These are phyloP conservation scores for Mus caroli DNA, from an alignment of 2,797 vertebrate species.

Conservation along the genomic window DNA sequence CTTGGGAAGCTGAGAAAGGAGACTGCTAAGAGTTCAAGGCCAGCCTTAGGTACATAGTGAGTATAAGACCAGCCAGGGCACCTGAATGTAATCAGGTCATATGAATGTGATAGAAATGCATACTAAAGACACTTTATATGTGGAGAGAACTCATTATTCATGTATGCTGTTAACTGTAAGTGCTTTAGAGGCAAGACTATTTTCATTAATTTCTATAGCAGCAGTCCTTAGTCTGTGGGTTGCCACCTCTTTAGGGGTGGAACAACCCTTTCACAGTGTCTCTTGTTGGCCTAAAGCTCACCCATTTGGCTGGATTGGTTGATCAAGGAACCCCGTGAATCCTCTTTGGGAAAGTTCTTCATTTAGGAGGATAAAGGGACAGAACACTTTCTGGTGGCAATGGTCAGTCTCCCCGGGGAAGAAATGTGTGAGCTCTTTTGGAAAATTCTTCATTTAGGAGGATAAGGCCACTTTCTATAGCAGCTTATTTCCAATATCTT, in stretches of 20 bases:
- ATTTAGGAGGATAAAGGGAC: neutral
- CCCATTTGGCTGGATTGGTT: neutral
- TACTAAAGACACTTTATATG: neutral
- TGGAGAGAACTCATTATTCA: neutral
- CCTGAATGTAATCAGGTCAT: neutral
- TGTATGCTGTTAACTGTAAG: neutral
- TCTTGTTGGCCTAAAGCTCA: neutral
- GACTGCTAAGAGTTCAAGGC: neutral
- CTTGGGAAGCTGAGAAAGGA: neutral
- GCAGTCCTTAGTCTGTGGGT: neutral
- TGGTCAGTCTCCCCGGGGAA: neutral
- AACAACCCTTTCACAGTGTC: neutral
- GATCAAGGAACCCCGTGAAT: neutral
- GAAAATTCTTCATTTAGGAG: neutral
- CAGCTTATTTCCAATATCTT: neutral
- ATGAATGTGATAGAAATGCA: neutral
- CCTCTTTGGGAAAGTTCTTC: neutral
- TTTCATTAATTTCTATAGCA: neutral
- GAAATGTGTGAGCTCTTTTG: neutral
- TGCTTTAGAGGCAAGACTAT: neutral
- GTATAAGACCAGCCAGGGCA: neutral
- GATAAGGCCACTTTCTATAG: neutral
- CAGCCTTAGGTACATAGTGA: neutral
- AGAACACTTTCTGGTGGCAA: neutral
- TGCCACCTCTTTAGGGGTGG: neutral